These are phyloP conservation scores for Lithophane socia DNA, from an alignment of 2,888 invertebrate genomes.

Conservation along the genomic window DNA sequence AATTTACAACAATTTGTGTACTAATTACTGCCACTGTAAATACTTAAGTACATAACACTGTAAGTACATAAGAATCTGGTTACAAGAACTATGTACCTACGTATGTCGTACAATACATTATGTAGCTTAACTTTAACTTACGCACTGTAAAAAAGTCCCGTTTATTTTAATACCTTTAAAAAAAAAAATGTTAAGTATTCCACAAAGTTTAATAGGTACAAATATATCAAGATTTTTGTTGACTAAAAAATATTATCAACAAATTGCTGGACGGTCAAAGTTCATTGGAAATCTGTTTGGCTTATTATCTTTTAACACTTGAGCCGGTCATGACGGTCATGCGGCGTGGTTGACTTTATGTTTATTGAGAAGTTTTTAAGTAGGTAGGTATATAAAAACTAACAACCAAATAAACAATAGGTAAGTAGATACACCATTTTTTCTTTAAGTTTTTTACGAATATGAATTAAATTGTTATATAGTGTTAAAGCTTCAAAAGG, in stretches of 20 bases:
- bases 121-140: constrained; percentile 4
- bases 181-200: constrained; percentile 41
- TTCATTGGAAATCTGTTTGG: constrained; percentile 71
- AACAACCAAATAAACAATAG: constrained; percentile 17
- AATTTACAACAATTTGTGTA: background rate
- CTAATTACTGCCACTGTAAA: background rate
- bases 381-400: background rate
- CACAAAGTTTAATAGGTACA: constrained; percentile 51
- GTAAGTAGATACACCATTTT: background rate
- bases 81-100: background rate
- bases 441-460: constrained; percentile 4
- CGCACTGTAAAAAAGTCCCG: constrained; percentile 3
- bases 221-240: constrained; percentile 69
- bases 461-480: background rate
- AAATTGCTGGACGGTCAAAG: constrained; percentile 69
- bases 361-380: constrained; percentile 23
- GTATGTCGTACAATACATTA: background rate
- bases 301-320: constrained; percentile 65
- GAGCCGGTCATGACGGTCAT: constrained; percentile 47
- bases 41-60: background rate
- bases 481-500: background rate
- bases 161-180: constrained; percentile 24
- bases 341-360: constrained; percentile 26
- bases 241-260: constrained; percentile 67
- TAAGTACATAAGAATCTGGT: background rate